A percentile compares a stretch with the other conserved stretches of the same genome.
These are phyloP conservation scores for Stratiolaelaps scimitus DNA, from an alignment of 1,140 invertebrate genomes.

Conservation along the genomic window DNA sequence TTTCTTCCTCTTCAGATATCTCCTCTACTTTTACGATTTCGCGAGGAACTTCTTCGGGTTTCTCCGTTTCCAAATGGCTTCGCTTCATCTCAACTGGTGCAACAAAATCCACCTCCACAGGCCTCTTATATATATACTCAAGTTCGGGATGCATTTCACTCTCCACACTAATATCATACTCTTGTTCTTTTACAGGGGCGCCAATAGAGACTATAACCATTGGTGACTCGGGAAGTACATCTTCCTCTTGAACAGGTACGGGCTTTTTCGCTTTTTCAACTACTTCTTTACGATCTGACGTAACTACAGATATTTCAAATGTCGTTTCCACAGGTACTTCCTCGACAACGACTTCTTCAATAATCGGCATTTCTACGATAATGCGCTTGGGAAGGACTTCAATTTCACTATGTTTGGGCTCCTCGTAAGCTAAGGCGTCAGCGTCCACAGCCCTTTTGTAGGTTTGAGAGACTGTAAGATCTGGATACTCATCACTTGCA, in stretches of 20 bases:
- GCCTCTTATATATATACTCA: not conserved
- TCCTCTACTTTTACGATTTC: not conserved
- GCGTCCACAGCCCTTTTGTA: not conserved
- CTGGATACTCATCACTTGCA: constrained; percentile 2
- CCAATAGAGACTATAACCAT: not conserved
- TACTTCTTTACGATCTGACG: not conserved
- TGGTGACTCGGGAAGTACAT: not conserved
- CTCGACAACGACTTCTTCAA: not conserved
- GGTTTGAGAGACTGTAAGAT: not conserved
- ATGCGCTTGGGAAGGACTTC: not conserved
- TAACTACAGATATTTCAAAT: not conserved
- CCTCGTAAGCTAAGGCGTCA: not conserved
- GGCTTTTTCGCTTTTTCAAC: not conserved
- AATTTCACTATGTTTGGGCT: constrained; percentile 8
- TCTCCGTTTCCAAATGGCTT: not conserved
- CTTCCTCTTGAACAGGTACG: not conserved
- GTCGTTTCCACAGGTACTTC: not conserved
- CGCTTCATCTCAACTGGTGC: not conserved
- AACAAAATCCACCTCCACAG: not conserved
- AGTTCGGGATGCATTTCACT: constrained; percentile 1
- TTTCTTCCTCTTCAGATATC: not conserved
- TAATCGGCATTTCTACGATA: not conserved
- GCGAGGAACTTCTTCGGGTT: no score
- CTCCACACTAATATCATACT: not conserved
- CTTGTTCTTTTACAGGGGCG: not conserved